Base-by-base conservation (phyloP, 2,888 invertebrate genomes). In the Piscicola geometra region DNA sequence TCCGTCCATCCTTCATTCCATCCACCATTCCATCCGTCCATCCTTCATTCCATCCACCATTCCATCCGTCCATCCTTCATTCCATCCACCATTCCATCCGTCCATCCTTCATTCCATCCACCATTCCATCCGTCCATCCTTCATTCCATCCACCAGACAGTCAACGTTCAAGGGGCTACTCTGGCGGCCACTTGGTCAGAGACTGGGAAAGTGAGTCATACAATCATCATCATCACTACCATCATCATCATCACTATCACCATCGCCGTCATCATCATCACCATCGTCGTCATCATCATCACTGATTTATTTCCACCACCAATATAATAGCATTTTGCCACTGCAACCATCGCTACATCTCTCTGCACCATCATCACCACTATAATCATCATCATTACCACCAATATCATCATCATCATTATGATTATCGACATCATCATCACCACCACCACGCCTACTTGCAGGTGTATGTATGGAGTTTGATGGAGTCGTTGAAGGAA, bases 141-240 rank as follows among this genome's bases (percentile, higher is more conserved):
- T 41, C 41, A 5, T 9, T 41, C 41, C 30, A 30, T 64, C 21
- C 21, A 68, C 33, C 80, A 87, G 87, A 81, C 84, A 66, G 84
- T 84, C 73, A 88, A 87, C 81, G 86, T 90, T 78, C 90, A 89
- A 80, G 89, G 89, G 78, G 89, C 88, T 71, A 88, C 89, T 1
- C 85, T 94, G 79, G 94, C 93, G 70, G 98, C 97, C 0, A 91
- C 92, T 67, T 99, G 98, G 98, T 97, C 97, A 81, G 98, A 98
- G 86, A 87, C 92, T 76, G 96, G 95, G 0, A 89, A 91, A 81
- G 60, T 56, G 25, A 15, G 3, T 25, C n/a, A 21, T 56, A 5
- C n/a, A 18, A 15, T 15, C n/a, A n/a, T 25, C n/a, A 41, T 41
- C 15, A 9, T 41, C 41, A 41, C 41, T 41, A 9, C 15, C 41